Conservation (phyloP, 2,113 vertebrate genomes). For the Corythaeola cristata region DNA sequence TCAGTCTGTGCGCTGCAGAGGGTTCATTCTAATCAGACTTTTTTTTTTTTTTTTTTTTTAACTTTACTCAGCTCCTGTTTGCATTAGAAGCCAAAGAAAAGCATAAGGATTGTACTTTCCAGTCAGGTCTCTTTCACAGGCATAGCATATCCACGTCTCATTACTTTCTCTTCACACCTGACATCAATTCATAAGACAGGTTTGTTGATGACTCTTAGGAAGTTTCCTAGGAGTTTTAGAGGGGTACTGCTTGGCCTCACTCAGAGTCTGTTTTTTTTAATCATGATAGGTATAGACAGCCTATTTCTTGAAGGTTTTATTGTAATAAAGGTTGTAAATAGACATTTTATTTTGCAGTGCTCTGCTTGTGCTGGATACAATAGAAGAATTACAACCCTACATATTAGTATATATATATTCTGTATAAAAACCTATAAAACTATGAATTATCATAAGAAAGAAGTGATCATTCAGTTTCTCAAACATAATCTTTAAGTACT, state of each 20-base stretch:
- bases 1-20: neutral
- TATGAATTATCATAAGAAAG: conserved; percentile 3
- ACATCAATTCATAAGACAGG: neutral
- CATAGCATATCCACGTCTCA: neutral
- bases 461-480: conserved; percentile 6
- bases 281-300: neutral
- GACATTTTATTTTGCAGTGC: neutral
- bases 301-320: neutral
- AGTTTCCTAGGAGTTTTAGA: neutral
- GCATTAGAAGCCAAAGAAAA: conserved; percentile 29
- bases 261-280: neutral
- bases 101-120: neutral
- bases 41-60: neutral
- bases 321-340: neutral
- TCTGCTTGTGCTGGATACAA: neutral
- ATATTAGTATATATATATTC: neutral
- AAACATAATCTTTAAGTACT: neutral
- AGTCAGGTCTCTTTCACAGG: neutral
- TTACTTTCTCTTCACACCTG: neutral
- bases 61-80: neutral
- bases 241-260: neutral
- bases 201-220: neutral
- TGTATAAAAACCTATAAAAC: neutral
- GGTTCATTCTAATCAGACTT: conserved; percentile 17
- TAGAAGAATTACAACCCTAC: neutral